These are phyloP conservation scores for Neostethus bicornis DNA, from an alignment of 2,797 vertebrate species.

Conservation along the genomic window DNA sequence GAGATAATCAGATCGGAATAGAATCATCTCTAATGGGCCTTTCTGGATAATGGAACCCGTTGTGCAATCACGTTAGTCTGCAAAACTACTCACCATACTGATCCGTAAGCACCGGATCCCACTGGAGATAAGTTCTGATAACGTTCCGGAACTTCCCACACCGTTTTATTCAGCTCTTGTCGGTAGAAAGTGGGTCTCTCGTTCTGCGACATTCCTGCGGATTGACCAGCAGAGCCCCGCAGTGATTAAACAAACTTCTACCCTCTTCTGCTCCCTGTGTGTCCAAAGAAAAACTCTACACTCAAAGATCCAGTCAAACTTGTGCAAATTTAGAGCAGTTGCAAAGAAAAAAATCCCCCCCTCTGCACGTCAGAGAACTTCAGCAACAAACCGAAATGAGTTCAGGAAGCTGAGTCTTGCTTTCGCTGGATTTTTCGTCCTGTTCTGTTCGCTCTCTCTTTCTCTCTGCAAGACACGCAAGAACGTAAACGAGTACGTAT, in stretches of 20 bases:
- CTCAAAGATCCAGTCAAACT: not conserved
- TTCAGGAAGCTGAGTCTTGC: conserved; percentile 52
- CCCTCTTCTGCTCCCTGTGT: conserved; percentile 47
- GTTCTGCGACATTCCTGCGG: conserved; percentile 84
- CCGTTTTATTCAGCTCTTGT: conserved; percentile 95
- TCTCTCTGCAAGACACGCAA: conserved; percentile 39
- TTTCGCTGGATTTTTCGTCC: conserved; percentile 56
- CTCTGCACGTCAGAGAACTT: conserved; percentile 51
- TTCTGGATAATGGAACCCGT: conserved; percentile 37
- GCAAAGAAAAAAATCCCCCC: conserved; percentile 23
- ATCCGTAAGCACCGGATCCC: conserved; percentile 95
- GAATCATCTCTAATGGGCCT: conserved; percentile 44
- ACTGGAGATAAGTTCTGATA: conserved; percentile 91
- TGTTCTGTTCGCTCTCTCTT: conserved; percentile 29
- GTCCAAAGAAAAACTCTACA: conserved; percentile 28
- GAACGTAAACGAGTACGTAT: conserved; percentile 49
- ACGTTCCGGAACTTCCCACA: conserved; percentile 94
- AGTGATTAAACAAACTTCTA: conserved; percentile 75
- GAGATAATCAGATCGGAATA: conserved; percentile 8
- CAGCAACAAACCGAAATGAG: conserved; percentile 19
- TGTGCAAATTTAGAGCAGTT: conserved; percentile 39
- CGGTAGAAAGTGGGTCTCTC: conserved; percentile 90
- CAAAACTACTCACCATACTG: conserved; percentile 88
- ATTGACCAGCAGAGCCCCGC: conserved; percentile 59
- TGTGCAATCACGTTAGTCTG: conserved; percentile 54